A percentile compares a stretch with the other conserved stretches of the same genome.
phyloP scores from a whole-genome alignment of 2,113 vertebrate genomes.

The Mastomys natalensis region DNA sequence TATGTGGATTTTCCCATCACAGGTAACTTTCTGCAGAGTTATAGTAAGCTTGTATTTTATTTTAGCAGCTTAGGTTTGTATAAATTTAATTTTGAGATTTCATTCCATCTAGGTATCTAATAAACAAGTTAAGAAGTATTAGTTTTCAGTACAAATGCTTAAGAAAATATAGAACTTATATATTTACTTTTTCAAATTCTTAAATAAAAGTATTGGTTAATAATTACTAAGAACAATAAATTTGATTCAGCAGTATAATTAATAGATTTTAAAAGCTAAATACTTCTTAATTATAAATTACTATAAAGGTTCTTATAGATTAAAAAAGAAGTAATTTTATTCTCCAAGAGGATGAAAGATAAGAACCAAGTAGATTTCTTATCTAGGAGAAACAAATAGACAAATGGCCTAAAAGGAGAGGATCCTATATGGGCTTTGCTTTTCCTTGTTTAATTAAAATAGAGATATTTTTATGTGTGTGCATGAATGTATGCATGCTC shows the following conservation, averaged over 20 bases:
- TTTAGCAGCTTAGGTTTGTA: constrained; percentile 53
- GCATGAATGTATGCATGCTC: no score
- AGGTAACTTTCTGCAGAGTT: constrained; percentile 87
- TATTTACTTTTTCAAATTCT: constrained; percentile 58
- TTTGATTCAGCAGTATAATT: background rate
- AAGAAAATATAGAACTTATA: background rate
- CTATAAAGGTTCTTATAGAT: background rate
- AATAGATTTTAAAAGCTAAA: background rate
- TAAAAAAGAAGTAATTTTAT: constrained; percentile 19
- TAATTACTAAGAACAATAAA: background rate
- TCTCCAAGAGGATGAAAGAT: rapidly evolving
- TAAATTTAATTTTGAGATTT: constrained; percentile 40
- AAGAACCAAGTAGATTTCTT: background rate
- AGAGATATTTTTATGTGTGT: background rate
- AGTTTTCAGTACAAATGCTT: background rate
- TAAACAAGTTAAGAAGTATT: constrained; percentile 10
- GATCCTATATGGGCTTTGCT: background rate
- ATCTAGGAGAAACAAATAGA: background rate
- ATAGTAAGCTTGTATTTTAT: constrained; percentile 54
- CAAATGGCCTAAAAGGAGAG: background rate
- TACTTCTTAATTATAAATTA: constrained; percentile 15
- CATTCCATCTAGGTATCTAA: constrained; percentile 1
- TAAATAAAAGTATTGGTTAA: constrained; percentile 20
- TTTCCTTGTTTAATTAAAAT: constrained; percentile 41
- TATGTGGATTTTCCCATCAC: constrained; percentile 99